Evolutionary conservation across 2,797 vertebrate species (phyloP), one percentile per base, ranked within the genome.

Genomic region (Chaunax sp.): DNA sequence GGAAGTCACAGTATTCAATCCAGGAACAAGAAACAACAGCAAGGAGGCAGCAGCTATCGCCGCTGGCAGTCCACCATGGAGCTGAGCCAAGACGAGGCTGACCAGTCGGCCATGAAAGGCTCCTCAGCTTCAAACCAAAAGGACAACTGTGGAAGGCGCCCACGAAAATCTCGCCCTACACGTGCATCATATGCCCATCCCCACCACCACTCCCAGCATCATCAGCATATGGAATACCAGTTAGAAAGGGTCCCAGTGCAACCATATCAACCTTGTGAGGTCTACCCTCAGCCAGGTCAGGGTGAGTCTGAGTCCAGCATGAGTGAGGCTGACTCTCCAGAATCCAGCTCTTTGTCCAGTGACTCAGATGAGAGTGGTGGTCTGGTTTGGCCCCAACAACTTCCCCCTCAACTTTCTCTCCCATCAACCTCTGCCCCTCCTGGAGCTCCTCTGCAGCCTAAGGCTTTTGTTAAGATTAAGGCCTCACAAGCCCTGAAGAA

Each of bases 391-490:
- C 95, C 95, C 0, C 95, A 96, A 70, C 95, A 95, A 80, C 90
- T 96, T 10, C 92, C 93, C 8, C 94, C 95, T 0, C 94, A 95
- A 45, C 88, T 94, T 3, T 89, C 92, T 1, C 73, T 83, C 0
- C 78, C 92, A 0, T 86, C 92, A 14, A 80, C 88, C 3, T 82
- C 92, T 4, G 69, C 78, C 9, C 82, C 91, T 0, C 74, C 87
- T 6, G 92, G 87, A 9, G 87, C 78, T 0, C 65, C 93, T 0
- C 86, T 89, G 22, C 95, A 94, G 16, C 93, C 94, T 44, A 95
- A 96, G 71, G 94, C 95, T 51, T 96, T 96, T n/a, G 93, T 96
- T 51, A 96, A 96, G 89, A 96, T 97, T 71, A 97, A 97, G 80
- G 96, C 96, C 0, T 96, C 96, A 1, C 96, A 96, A 18, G 95